Evolutionary conservation across 2,113 vertebrate genomes (phyloP), one percentile per base, ranked within the genome.

Genomic region (Pimephales promelas): DNA sequence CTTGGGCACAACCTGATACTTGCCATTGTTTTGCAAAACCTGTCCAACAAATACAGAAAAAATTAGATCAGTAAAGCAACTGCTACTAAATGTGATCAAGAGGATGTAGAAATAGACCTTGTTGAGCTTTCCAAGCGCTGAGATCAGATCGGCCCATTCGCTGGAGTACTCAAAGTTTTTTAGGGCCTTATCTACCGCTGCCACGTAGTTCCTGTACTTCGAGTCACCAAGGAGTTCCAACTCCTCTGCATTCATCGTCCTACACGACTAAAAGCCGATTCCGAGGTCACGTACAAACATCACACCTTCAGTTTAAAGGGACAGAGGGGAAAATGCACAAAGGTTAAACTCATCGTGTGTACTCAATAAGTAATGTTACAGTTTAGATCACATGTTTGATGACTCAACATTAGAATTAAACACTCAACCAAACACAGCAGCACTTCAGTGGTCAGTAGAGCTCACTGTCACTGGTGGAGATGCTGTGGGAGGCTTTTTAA

Each of bases 121-220:
- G 92, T 98, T 99, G 83, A 99, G 95, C 85, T 99, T 99, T 75
- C 98, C 97, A 89, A 99, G 96, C 3, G 98, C 97, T 2, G 98
- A 99, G 93, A 99, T 99, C 86, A 99, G 95, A 91, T 99, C 98
- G 24, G 98, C 98, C 98, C 98, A 99, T 92, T 99, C 98, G 84
- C 98, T 99, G 88, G 97, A 99, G 91, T 99, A 99, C 91, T 99
- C 98, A 87, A 99, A 99, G 93, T 96, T 99, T 92, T 99, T 99
- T 75, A 99, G 94, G 28, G 97, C 98, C 93, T 99, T 99, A 94
- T 99, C 98, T 88, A 99, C 95, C 40, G 98, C 98, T 40, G 97
- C 97, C 90, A 97, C 97, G 93, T 99, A 99, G 93, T 98, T 99
- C 90, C 98, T 96, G 90, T 99, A 99, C 84, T 99, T 99, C 83